A percentile compares a stretch with the other conserved stretches of the same genome.
phyloP scores from a whole-genome alignment of 2,113 vertebrate genomes.

The Ochotona princeps region DNA sequence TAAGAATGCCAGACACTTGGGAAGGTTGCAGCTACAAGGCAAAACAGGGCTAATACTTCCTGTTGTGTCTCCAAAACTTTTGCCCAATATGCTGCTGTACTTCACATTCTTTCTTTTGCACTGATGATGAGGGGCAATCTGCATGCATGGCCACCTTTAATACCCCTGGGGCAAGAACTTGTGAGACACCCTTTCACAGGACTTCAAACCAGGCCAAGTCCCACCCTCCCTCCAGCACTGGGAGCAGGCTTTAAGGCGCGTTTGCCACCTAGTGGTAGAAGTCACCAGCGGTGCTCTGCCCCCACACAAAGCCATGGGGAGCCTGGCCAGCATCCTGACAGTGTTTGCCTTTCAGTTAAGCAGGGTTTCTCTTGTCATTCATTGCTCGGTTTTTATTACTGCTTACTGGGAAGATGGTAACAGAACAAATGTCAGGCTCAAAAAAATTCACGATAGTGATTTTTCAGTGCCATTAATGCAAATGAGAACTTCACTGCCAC shows the following conservation, averaged over 20 bases:
- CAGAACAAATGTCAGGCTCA: background rate
- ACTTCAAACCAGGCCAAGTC: conserved; percentile 7
- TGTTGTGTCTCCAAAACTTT: background rate
- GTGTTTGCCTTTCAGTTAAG: background rate
- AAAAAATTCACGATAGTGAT: background rate
- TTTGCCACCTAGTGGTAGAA: conserved; percentile 70
- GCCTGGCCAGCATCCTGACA: background rate
- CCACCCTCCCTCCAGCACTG: background rate
- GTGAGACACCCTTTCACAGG: background rate
- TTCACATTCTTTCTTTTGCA: background rate
- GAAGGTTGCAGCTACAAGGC: background rate
- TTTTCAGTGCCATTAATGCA: background rate
- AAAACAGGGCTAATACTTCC: background rate
- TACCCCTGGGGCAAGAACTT: background rate
- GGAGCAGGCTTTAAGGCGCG: background rate
- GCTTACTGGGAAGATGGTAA: conserved; percentile 18
- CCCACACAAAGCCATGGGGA: conserved; percentile 24
- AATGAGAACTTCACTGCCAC: background rate
- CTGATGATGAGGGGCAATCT: background rate
- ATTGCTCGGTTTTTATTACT: background rate
- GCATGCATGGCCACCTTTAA: background rate
- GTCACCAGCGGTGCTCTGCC: no score
- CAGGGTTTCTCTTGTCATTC: background rate
- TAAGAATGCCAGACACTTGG: background rate
- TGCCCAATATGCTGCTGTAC: background rate